phyloP scores from a whole-genome alignment of 2,797 vertebrate species.

The Acanthurus leucopareius region DNA sequence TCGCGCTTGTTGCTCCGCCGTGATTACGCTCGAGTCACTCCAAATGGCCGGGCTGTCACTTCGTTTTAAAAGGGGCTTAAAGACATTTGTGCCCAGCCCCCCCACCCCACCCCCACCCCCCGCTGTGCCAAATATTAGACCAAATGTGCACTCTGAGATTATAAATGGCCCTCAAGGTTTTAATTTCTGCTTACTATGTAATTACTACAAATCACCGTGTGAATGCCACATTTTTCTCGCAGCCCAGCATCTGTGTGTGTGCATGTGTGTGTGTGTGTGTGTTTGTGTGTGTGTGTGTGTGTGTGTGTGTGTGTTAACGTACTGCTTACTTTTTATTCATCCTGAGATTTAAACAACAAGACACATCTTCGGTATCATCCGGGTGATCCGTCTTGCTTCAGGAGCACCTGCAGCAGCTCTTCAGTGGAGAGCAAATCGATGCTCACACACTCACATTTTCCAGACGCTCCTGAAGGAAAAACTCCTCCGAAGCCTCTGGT shows the following conservation, averaged over 20 bases:
- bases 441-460: slow-evolving; percentile 51
- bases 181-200: slow-evolving; percentile 53
- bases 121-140: slow-evolving; percentile 47
- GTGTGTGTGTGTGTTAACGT: slow-evolving; percentile 12
- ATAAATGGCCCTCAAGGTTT: slow-evolving; percentile 55
- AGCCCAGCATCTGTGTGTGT: neutral
- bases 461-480: slow-evolving; percentile 23
- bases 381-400: slow-evolving; percentile 9
- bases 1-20: slow-evolving; percentile 27
- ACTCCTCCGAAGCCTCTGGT: slow-evolving; percentile 16
- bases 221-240: slow-evolving; percentile 28
- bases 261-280: no score
- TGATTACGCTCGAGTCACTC: slow-evolving; percentile 53
- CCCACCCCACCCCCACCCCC: no score
- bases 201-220: slow-evolving; percentile 52
- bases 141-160: slow-evolving; percentile 48
- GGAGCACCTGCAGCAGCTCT: slow-evolving; percentile 8
- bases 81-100: slow-evolving; percentile 31
- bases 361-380: neutral
- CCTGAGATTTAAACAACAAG: neutral
- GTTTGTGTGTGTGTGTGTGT: no score
- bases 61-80: slow-evolving; percentile 35
- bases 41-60: slow-evolving; percentile 45
- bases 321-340: slow-evolving; percentile 1
- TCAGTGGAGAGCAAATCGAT: slow-evolving; percentile 43